Evolutionary conservation across 2,888 invertebrate genomes (phyloP).

Genomic region (Empis stercorea): DNA sequence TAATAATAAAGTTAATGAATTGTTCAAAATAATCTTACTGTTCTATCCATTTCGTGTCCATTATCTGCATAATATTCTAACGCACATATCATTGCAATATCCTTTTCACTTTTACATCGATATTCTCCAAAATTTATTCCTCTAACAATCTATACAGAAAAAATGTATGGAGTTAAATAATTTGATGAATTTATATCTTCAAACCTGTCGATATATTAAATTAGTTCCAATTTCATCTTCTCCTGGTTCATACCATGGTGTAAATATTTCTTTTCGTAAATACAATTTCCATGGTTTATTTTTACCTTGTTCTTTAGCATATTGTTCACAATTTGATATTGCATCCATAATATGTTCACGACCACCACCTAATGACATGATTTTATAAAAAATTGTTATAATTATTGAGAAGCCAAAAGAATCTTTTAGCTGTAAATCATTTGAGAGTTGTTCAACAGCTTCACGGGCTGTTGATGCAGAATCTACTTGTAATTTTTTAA

Average conservation of each 20-base stretch:
- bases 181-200: not conserved
- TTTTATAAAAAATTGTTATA: constrained; percentile 79
- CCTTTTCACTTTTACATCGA: constrained; percentile 67
- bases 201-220: constrained; percentile 71
- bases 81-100: constrained; percentile 77
- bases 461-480: constrained; percentile 86
- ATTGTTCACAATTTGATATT: constrained; percentile 91
- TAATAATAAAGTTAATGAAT: not conserved
- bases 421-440: constrained; percentile 63
- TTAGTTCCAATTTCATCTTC: constrained; percentile 72
- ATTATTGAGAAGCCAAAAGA: constrained; percentile 86
- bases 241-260: constrained; percentile 82
- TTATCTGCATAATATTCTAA: constrained; percentile 83
- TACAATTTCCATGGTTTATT: constrained; percentile 82
- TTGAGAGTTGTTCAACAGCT: constrained; percentile 66
- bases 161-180: not conserved
- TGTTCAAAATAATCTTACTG: constrained; percentile 37
- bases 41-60: constrained; percentile 51
- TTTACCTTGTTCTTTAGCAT: constrained; percentile 78
- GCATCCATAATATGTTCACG: constrained; percentile 92
- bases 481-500: constrained; percentile 70
- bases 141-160: constrained; percentile 46
- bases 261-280: constrained; percentile 79
- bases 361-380: constrained; percentile 76
- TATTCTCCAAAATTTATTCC: constrained; percentile 91